Conservation (phyloP, 2,113 vertebrate species). For the Larimichthys crocea region DNA sequence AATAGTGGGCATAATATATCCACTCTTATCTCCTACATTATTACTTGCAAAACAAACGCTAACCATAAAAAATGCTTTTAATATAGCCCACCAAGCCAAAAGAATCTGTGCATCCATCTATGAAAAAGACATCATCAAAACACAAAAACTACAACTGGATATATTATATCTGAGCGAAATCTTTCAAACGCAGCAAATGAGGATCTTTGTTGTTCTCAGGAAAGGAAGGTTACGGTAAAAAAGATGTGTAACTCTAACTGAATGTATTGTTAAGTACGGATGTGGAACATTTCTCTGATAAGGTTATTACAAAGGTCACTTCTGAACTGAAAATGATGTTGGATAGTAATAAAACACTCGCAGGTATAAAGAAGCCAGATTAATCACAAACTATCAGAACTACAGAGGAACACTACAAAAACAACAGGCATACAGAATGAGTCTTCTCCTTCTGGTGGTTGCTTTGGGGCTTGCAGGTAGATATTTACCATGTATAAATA, state of each 20-base stretch:
- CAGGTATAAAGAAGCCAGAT: conserved; percentile 32
- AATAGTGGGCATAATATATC: not conserved
- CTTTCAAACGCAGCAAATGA: not conserved
- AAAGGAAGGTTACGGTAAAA: conserved; percentile 8
- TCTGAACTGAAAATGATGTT: conserved; percentile 39
- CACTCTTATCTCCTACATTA: conserved; percentile 21
- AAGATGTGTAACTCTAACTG: not conserved
- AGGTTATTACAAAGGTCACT: conserved; percentile 35
- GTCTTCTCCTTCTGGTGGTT: conserved; percentile 28
- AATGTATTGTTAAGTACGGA: not conserved
- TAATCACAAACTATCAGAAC: not conserved
- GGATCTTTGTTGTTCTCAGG: not conserved
- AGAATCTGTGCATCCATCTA: not conserved
- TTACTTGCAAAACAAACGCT: conserved; percentile 16
- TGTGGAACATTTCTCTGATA: conserved; percentile 19
- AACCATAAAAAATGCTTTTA: conserved; percentile 44
- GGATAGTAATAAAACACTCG: conserved; percentile 13
- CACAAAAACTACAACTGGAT: not conserved
- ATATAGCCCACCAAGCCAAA: conserved; percentile 4
- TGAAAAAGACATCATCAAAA: conserved; percentile 11
- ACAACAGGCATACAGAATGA: conserved; percentile 38
- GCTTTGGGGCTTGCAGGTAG: conserved; percentile 57
- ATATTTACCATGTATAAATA: not conserved
- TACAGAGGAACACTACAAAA: not conserved
- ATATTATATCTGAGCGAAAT: not conserved